Evolutionary conservation across 1,140 invertebrate species (phyloP), one percentile per base, ranked within the genome.

Genomic region (Orchesella cincta): DNA sequence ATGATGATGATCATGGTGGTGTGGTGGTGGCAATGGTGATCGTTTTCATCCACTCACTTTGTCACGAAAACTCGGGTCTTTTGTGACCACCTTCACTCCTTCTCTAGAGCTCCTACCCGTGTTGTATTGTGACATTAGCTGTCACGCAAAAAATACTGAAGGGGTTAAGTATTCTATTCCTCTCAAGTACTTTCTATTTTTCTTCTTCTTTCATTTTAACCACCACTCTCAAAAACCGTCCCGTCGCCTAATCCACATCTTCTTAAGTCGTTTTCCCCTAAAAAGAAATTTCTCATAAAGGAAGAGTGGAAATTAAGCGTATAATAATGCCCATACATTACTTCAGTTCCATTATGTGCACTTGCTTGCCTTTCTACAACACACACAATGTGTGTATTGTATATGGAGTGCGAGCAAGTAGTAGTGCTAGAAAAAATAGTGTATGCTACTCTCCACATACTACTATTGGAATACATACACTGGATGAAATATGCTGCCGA

Each of bases 11-110:
- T n/a, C 8, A 67, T 31, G 23, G n/a, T 23, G 23, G 62, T 14
- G 31, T 67, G 5, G 62, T n/a, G 52, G 23, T 57, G 52, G 52
- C 26, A 57, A 23, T 5, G 14, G 54, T 57, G 8, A 57, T 57
- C 54, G 54, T 67, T 31, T 67, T 31, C 62, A 31, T 67, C 62
- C 62, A 67, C 62, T 31, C 62, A 67, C 62, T 67, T 67, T 29
- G 26, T 31, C 62, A 67, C 62, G 31, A n/a, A 67, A 67, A 23
- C 26, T 31, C 31, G 28, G 2, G 8, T 33, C 31, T 23, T 67
- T 67, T 67, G 62, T 67, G 62, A 57, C 54, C 54, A 57, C 5
- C 54, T 18, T 57, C 14, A n/a, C n/a, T 23, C 26, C 23, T 57
- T 57, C 23, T 23, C 54, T 57, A 18, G 12, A 18, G 14, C 23